These are phyloP conservation scores for Agrotis exclamationis DNA, from an alignment of 2,888 invertebrate species.

Conservation along the genomic window DNA sequence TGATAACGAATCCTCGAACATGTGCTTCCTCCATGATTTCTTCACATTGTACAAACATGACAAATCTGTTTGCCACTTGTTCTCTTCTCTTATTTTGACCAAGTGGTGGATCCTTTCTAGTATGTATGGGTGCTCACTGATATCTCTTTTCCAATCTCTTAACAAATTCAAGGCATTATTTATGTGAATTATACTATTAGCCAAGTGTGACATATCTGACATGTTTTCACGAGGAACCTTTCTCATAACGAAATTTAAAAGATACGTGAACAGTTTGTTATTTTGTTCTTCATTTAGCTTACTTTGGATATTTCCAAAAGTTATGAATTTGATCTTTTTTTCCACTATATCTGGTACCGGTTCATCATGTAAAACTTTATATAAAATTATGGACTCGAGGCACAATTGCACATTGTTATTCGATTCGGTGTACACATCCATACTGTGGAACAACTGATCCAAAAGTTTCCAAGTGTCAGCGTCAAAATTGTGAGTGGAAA, in stretches of 20 bases:
- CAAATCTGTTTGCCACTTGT: slow-evolving; percentile 67
- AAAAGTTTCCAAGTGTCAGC: slow-evolving; percentile 77
- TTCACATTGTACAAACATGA: slow-evolving; percentile 73
- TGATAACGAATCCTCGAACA: slow-evolving; percentile 79
- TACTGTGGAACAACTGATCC: slow-evolving; percentile 79
- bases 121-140: slow-evolving; percentile 68
- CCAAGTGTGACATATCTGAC: slow-evolving; percentile 67
- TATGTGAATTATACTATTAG: slow-evolving; percentile 59
- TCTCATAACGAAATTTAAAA: slow-evolving; percentile 65
- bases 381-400: slow-evolving; percentile 75
- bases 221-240: slow-evolving; percentile 70
- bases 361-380: slow-evolving; percentile 75
- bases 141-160: slow-evolving; percentile 77
- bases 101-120: slow-evolving; percentile 72
- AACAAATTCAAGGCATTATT: slow-evolving; percentile 69
- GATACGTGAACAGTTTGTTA: slow-evolving; percentile 76
- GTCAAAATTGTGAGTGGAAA: slow-evolving; percentile 70
- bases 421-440: slow-evolving; percentile 82
- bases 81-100: slow-evolving; percentile 67
- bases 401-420: slow-evolving; percentile 72
- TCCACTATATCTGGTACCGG: slow-evolving; percentile 76
- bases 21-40: slow-evolving; percentile 76
- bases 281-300: slow-evolving; percentile 73
- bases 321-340: slow-evolving; percentile 74
- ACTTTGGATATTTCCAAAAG: slow-evolving; percentile 67